Evolutionary conservation across 2,888 invertebrate genomes (phyloP), one percentile per base, ranked within the genome.

Genomic region (Epicampocera succincta): DNA sequence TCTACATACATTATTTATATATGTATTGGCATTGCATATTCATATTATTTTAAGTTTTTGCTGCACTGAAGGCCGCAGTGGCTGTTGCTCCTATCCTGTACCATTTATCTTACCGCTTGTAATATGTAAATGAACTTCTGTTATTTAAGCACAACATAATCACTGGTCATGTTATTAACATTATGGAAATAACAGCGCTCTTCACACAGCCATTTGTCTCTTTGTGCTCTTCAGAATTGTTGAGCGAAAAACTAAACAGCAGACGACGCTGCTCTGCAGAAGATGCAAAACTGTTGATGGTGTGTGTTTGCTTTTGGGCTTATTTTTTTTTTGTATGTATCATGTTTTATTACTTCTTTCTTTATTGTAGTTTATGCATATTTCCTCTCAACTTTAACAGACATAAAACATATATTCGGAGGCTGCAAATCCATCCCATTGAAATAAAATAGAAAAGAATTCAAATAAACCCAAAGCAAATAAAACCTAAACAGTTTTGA

Each of bases 371-470:
- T n/a, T n/a, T n/a, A n/a, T n/a, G n/a, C n/a, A 54, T 63, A 38
- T 71, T 77, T 71, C 69, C 63, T 71, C 46, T 71, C 44, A 71
- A 76, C 63, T 52, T 8, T 38, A 46, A 38, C 33, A 68, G 25
- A 17, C 33, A 33, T 33, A 69, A 29, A 71, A 29, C 17, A 44
- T n/a, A n/a, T n/a, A 13, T 19, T 21, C 8, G 21, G 11, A 52
- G 15, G 25, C 12, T 19, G n/a, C 8, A 66, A n/a, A 12, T 15
- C n/a, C 11, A 19, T 48, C 15, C 52, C 25, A 15, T 33, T n/a
- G 19, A 69, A 46, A 9, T 44, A 38, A 11, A n/a, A n/a, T n/a
- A n/a, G n/a, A n/a, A n/a, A n/a, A 38, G 38, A 58, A 52, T 1
- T 38, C 4, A 19, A 40, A 15, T 12, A 58, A 46, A 29, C 21